Percentiles rank a stretch among this genome's conserved stretches.
phyloP scores from a whole-genome alignment of 2,888 invertebrate genomes.

The Limenitis camilla region DNA sequence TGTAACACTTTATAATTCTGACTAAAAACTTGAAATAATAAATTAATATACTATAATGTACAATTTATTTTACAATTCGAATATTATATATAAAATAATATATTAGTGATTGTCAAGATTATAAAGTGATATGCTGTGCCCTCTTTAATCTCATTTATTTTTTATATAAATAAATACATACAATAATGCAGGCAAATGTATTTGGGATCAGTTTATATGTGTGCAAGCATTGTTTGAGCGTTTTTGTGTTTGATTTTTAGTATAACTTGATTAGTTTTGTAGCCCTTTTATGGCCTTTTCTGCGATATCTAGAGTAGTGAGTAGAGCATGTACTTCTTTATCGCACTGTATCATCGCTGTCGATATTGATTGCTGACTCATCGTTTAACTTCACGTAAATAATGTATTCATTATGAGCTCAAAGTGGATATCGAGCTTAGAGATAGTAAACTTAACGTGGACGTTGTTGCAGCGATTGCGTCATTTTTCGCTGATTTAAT shows the following conservation, averaged over 20 bases:
- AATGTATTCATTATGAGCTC: slow-evolving; percentile 56
- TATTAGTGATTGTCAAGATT: slow-evolving; percentile 1
- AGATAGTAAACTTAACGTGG: slow-evolving; percentile 23
- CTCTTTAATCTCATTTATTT: background rate
- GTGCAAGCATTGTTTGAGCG: background rate
- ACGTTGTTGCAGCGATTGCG: slow-evolving; percentile 79
- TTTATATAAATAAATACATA: background rate
- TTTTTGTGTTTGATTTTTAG: no score
- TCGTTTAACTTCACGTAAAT: slow-evolving; percentile 35
- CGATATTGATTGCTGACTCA: slow-evolving; percentile 15
- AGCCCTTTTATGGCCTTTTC: no score
- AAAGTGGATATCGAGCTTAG: background rate
- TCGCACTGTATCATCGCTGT: slow-evolving; percentile 11
- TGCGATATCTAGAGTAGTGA: no score
- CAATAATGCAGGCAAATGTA: slow-evolving; percentile 12
- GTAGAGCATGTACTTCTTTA: slow-evolving; percentile 19
- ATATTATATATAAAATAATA: background rate
- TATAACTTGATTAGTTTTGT: no score
- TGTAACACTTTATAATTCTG: no score
- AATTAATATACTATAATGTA: background rate
- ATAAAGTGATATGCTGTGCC: slow-evolving; percentile 2
- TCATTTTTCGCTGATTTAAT: slow-evolving; percentile 80
- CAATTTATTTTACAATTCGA: background rate
- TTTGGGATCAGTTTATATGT: slow-evolving; percentile 55
- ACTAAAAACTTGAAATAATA: no score